phyloP scores from a whole-genome alignment of 2,113 vertebrate species.

The Falcunculus frontatus region DNA sequence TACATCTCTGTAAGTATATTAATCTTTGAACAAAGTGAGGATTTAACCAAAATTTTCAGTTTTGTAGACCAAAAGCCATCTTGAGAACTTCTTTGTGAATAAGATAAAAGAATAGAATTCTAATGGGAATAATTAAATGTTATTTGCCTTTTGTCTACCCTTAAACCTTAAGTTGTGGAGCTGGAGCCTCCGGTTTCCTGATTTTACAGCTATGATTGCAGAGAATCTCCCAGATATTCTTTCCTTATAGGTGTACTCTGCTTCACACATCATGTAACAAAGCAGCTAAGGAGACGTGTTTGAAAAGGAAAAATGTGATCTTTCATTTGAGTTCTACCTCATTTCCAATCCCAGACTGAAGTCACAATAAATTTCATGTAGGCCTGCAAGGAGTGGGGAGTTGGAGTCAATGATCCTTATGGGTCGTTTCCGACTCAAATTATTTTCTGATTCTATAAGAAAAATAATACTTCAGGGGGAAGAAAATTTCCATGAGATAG shows the following conservation, averaged over 20 bases:
- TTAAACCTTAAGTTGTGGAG: background rate
- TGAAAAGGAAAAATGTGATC: background rate
- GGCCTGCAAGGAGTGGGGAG: background rate
- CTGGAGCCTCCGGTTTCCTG: background rate
- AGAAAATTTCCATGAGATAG: background rate
- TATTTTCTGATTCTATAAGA: background rate
- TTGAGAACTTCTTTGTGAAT: background rate
- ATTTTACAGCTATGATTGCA: background rate
- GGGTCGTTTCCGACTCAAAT: fast-evolving
- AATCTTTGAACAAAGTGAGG: background rate
- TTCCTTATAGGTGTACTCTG: background rate
- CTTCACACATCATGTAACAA: background rate
- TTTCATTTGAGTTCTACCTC: background rate
- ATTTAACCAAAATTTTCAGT: background rate
- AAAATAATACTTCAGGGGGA: background rate
- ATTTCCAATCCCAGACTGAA: background rate
- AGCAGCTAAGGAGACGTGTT: background rate
- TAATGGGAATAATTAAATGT: background rate
- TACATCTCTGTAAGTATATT: background rate
- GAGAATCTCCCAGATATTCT: background rate
- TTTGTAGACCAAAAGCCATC: background rate
- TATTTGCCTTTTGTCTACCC: background rate
- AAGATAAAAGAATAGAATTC: background rate
- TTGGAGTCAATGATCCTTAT: background rate
- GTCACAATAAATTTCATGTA: background rate